These are phyloP conservation scores for Mormyrops boulengeri DNA, from an alignment of 2,797 vertebrate genomes.

Conservation along the genomic window DNA sequence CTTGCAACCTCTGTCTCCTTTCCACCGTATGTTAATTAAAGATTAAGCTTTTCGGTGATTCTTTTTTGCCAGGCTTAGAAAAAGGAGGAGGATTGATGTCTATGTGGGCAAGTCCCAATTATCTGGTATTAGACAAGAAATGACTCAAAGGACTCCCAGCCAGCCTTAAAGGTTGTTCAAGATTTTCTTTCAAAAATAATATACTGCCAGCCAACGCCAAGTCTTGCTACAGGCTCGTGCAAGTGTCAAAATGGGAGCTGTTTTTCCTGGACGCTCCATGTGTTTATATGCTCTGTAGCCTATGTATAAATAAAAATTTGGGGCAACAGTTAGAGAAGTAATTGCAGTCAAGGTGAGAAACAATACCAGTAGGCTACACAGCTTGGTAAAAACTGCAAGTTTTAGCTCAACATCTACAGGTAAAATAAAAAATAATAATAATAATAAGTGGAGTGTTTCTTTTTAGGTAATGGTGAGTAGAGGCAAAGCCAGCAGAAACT, in stretches of 20 bases:
- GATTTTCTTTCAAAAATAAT: neutral
- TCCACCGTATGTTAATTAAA: constrained; percentile 5
- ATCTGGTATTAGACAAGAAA: constrained; percentile 29
- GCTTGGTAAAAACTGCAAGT: neutral
- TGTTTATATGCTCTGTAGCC: neutral
- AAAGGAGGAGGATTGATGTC: constrained; percentile 2
- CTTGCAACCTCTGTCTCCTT: constrained; percentile 27
- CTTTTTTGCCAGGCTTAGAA: constrained; percentile 1
- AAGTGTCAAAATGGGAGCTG: neutral
- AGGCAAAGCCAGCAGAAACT: neutral
- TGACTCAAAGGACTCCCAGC: neutral
- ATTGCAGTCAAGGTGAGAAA: neutral
- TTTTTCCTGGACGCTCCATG: neutral
- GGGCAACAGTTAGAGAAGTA: neutral
- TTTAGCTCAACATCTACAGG: neutral
- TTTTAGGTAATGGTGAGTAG: neutral
- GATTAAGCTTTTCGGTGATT: constrained; percentile 13
- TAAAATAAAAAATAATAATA: neutral
- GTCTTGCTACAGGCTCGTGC: neutral
- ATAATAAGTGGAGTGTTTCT: neutral
- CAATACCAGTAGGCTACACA: neutral
- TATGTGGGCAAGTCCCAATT: constrained; percentile 30
- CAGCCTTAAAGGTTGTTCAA: neutral
- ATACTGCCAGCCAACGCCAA: neutral
- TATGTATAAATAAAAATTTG: neutral